These are phyloP conservation scores for Palythoa grandiflora DNA, from an alignment of 92 coral and sea anemone genomes.

Conservation along the genomic window DNA sequence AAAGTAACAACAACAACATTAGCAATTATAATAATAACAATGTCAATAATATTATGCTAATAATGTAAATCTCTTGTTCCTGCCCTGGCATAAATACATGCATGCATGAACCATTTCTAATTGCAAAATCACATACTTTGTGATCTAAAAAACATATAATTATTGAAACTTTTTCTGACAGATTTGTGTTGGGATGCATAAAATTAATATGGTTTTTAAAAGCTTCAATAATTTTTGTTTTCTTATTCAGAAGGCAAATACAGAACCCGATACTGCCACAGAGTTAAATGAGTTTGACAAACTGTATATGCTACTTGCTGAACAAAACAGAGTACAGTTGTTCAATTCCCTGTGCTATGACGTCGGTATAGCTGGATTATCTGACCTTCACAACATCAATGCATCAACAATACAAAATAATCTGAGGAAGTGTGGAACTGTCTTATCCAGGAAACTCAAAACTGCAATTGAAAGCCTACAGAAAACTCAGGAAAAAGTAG, in stretches of 20 bases:
- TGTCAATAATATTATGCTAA: no score
- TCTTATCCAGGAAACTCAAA: background rate
- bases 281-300: slow-evolving; percentile 72
- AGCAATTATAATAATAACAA: no score
- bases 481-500: background rate
- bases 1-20: no score
- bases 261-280: background rate
- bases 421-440: background rate
- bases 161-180: no score
- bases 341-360: slow-evolving; percentile 75
- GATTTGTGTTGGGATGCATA: no score
- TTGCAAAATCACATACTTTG: no score
- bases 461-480: background rate
- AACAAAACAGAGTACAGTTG: slow-evolving; percentile 47
- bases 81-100: no score
- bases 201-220: no score
- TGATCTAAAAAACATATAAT: no score
- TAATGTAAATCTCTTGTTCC: no score
- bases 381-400: slow-evolving; percentile 53
- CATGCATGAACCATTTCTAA: no score
- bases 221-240: background rate
- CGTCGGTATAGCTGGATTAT: slow-evolving; percentile 38
- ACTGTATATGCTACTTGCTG: slow-evolving; percentile 69
- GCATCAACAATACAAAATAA: slow-evolving; percentile 1
- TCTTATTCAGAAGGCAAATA: background rate